Evolutionary conservation across 2,888 invertebrate genomes (phyloP).

Genomic region (Notocelia uddmanniana): DNA sequence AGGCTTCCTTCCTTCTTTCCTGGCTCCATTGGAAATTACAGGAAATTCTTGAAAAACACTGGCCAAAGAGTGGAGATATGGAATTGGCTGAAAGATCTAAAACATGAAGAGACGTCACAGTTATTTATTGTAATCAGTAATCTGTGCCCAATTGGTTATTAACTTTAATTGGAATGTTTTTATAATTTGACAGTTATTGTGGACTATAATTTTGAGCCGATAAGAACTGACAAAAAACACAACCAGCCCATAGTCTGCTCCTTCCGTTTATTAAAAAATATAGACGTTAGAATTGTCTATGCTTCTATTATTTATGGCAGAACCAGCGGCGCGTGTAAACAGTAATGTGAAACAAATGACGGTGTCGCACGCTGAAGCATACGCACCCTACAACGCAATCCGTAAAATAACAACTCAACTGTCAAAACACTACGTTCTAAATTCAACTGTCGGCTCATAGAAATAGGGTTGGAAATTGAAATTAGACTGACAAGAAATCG

Average conservation of each 20-base stretch:
- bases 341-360: constrained; percentile 43
- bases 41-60: too few species aligned
- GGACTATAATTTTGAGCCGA: too few species aligned
- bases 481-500: not conserved
- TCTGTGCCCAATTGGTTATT: too few species aligned
- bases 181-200: not conserved
- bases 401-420: not conserved
- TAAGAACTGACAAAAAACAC: not conserved
- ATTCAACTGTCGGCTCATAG: not conserved
- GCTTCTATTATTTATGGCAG: constrained; percentile 14
- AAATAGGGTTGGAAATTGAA: not conserved
- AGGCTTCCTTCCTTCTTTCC: too few species aligned
- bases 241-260: not conserved
- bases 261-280: not conserved
- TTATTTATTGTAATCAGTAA: too few species aligned
- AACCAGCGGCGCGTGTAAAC: constrained; percentile 37
- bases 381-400: constrained; percentile 16
- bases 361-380: constrained; percentile 6
- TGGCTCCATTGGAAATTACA: too few species aligned
- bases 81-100: too few species aligned
- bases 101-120: too few species aligned
- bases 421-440: not conserved
- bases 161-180: not conserved
- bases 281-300: constrained; percentile 13
- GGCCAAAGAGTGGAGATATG: too few species aligned